A percentile compares a stretch with the other conserved stretches of the same genome.
Conservation (phyloP, 2,797 vertebrate species). For the Emydoidea blandingii region DNA sequence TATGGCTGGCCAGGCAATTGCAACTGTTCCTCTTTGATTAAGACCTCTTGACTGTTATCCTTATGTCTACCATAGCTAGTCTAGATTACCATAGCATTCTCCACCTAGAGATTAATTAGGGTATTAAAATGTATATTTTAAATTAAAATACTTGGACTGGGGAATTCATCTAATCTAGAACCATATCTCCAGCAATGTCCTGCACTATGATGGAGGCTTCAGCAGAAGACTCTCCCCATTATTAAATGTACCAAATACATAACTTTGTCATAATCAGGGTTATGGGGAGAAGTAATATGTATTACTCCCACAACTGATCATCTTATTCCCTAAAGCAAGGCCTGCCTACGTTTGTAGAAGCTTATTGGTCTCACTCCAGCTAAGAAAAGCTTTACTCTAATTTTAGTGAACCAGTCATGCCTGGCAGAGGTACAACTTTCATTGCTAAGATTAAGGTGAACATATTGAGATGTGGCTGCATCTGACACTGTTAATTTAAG, state of each 20-base stretch:
- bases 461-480: slow-evolving; percentile 55
- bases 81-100: neutral
- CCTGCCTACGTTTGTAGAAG: slow-evolving; percentile 25
- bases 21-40: neutral
- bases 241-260: slow-evolving; percentile 12
- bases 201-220: neutral
- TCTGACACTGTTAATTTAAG: slow-evolving; percentile 60
- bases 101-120: neutral
- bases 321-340: neutral
- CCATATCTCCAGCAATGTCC: neutral
- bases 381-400: slow-evolving; percentile 30
- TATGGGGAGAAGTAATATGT: slow-evolving; percentile 1
- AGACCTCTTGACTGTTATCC: neutral
- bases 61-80: neutral
- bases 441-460: slow-evolving; percentile 38
- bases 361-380: neutral
- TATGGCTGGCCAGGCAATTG: neutral
- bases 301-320: neutral
- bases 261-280: neutral
- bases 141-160: neutral
- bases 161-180: accelerated
- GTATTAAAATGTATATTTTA: neutral
- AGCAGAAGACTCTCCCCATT: neutral
- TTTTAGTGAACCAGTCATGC: slow-evolving; percentile 39
- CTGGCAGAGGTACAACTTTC: slow-evolving; percentile 59